Base-by-base conservation (phyloP, 2,797 vertebrate species). In the Eleutherodactylus coqui region DNA sequence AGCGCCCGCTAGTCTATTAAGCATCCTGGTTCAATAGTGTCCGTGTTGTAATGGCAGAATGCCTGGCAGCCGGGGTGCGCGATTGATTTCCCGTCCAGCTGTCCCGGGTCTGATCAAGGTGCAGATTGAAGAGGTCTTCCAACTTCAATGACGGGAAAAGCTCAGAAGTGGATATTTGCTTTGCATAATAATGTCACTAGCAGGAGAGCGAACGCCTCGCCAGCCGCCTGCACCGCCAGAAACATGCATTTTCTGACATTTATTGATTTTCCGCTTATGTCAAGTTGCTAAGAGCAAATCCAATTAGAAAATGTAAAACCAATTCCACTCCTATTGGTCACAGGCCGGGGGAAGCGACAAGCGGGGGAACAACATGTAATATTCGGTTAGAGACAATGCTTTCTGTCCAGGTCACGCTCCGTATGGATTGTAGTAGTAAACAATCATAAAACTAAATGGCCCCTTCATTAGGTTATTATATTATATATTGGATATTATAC, bases 21-120 rank as follows among this genome's bases (percentile, higher is more conserved):
- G 79, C 69, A 81, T 19, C 13, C 43, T 36, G 27, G 70, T 36
- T 84, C 82, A 47, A 84, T 84, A 51, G 24, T n/a, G 73, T 7
- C 70, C n/a, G n/a, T 2, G 29, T n/a, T 24, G 72, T 84, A 64
- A 84, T 76, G 55, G 53, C 72, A 49, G 14, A 51, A 67, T 77
- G 83, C 43, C 83, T 27, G 72, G 21, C 73, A 84, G 73, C 78
- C 64, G 58, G 53, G 16, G 41, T 16, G 21, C 16, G n/a, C 0
- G 29, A 77, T 84, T 51, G 83, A 84, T 84, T 84, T 84, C 83
- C 73, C 47, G 73, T 77, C 73, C 43, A 3, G 34, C 41, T 24
- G 72, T 76, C 76, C 47, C 38, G 60, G 58, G 29, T 49, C 75
- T 80, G 76, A 51, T 73, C 32, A 53, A 80, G 62, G 32, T 73